Base-by-base conservation (phyloP, 1,140 invertebrate genomes). In the Lordiphosa clarofinis region DNA sequence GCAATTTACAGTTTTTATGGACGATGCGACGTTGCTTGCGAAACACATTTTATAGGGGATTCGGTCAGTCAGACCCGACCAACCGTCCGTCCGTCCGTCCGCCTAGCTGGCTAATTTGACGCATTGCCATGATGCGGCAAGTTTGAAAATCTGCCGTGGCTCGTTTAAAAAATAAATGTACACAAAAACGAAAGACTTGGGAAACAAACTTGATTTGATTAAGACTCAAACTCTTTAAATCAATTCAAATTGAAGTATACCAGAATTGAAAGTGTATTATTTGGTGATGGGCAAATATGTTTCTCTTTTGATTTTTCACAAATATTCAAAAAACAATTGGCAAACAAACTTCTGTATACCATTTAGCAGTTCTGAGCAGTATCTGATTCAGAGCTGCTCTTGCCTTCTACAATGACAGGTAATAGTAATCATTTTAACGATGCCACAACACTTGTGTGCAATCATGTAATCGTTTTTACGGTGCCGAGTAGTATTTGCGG, bases 1-100 rank as follows among this genome's bases (percentile, higher is more conserved):
- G 78, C 76, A 82, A 81, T 84, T 81, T 76, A 55, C 67, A 65
- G 78, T 61, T 70, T 47, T 81, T 81, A 81, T 81, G 68, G 78
- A 81, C 76, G 78, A 67, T 71, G 63, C 68, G 53, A 48, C 50
- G 31, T 4, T 6, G 55, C 59, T 81, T 73, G 78, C 76, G 76
- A 76, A 81, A 73, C 49, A 28, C 40, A 10, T 63, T 31, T 42
- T 59, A 38, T 8, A 21, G 42, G 76, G 76, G 75, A 64, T 55
- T 46, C 39, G 49, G 67, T 43, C 57, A 66, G 49, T 11, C 24
- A 39, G 49, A 56, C 46, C 37, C 19, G 46, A 37, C 44, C 50
- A 39, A 21, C 44, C 48, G 64, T 50, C 50, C 65, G 46, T 37
- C 39, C 52, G 37, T 33, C 39, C 46, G 56, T 24, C 31, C 50